These are phyloP conservation scores for Crotalus horridus DNA, from an alignment of 2,113 vertebrate species.

Conservation along the genomic window DNA sequence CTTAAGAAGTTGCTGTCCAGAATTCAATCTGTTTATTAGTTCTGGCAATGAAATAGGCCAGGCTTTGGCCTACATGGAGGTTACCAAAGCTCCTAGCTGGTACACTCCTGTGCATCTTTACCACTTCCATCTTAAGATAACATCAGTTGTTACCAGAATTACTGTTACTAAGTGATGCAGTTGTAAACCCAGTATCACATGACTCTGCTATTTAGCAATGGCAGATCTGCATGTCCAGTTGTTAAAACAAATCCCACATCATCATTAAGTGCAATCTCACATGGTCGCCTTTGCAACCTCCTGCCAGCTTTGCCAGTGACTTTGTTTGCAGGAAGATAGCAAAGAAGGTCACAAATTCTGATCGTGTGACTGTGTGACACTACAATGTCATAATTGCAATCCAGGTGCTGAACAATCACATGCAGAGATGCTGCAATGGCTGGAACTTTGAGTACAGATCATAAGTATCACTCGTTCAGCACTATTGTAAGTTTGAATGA, in stretches of 20 bases:
- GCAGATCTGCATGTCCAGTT: neutral
- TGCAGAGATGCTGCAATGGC: neutral
- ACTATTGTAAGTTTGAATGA: neutral
- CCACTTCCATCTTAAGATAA: neutral
- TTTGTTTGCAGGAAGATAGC: neutral
- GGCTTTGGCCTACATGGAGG: neutral
- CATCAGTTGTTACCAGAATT: neutral
- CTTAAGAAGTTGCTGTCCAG: neutral
- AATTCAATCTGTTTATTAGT: neutral
- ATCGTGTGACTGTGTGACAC: neutral
- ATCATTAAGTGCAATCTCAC: neutral
- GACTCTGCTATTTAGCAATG: neutral
- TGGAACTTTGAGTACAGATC: neutral
- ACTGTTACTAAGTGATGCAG: neutral
- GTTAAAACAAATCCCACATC: neutral
- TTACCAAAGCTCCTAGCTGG: neutral
- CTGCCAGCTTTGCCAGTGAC: neutral
- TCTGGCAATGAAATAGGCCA: neutral
- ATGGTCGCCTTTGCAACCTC: neutral
- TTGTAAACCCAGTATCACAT: neutral
- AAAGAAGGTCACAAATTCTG: neutral
- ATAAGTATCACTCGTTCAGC: neutral
- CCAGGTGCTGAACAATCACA: neutral
- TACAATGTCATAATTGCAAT: neutral
- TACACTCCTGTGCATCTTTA: neutral